These are phyloP conservation scores for Drosophila pseudoobscura DNA, from an alignment of 1,140 invertebrate species.

Conservation along the genomic window DNA sequence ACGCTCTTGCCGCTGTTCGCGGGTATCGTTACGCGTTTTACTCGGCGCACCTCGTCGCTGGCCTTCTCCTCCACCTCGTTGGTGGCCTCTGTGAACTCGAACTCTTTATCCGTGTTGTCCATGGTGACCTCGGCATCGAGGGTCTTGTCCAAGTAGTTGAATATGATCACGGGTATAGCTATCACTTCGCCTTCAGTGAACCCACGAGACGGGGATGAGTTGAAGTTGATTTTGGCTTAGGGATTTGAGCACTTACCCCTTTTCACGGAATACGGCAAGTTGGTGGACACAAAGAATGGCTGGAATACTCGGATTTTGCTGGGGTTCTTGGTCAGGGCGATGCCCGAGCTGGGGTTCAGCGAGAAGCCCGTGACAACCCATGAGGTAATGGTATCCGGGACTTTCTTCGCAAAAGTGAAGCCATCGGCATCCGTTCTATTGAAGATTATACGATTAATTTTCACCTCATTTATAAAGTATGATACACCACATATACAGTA, in stretches of 20 bases:
- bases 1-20: constrained; percentile 89
- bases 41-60: constrained; percentile 86
- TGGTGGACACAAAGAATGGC: constrained; percentile 92
- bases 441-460: neutral
- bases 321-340: constrained; percentile 90
- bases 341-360: constrained; percentile 91
- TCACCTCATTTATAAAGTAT: too few species aligned
- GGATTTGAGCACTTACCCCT: constrained; percentile 84
- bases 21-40: constrained; percentile 87
- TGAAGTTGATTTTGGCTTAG: neutral
- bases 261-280: constrained; percentile 93
- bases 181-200: constrained; percentile 69
- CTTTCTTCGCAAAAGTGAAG: constrained; percentile 83
- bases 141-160: constrained; percentile 86
- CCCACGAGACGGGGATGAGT: neutral
- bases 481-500: neutral
- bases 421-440: constrained; percentile 39
- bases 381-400: constrained; percentile 95
- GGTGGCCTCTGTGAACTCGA: constrained; percentile 89
- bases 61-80: constrained; percentile 84
- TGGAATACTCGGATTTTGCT: constrained; percentile 93
- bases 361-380: constrained; percentile 97
- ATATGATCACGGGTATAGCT: constrained; percentile 75
- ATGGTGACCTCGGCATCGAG: constrained; percentile 91
- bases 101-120: constrained; percentile 91